Base-by-base conservation (phyloP, 2,888 invertebrate species). In the Pristionchus maxplancki region DNA sequence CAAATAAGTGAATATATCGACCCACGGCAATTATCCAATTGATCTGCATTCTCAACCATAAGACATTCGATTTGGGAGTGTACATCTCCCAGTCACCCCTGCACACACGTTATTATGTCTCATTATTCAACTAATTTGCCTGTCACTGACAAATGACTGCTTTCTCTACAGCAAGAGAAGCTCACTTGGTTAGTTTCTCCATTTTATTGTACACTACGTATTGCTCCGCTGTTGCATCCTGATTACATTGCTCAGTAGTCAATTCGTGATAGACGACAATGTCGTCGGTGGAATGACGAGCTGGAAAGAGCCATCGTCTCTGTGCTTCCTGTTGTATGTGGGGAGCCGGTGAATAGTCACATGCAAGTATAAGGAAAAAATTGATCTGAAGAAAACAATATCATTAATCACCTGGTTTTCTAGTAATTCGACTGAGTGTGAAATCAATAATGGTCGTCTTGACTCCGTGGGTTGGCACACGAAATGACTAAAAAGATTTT, bases 401-500 rank as follows among this genome's bases (percentile, higher is more conserved):
- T 64, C 31, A 34, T 13, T 3, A 64, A 31, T 31, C 31, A 64
- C 64, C 64, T 64, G 64, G 0, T 64, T 71, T 37, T 24, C 71
- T 71, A 4, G 71, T 71, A 4, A 71, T 15, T 37, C 71, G 71
- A 20, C 71, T 71, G 37, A 71, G 71, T 8, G 71, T 71, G 71
- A 71, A 71, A 24, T 71, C 71, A 20, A 71, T 71, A 9, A 71
- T 71, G 1, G 71, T 71, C 37, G 71, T 71, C 71, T 71, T 71
- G 20, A 71, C 37, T 71, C 71, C 71, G 37, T 71, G 71, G 17
- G 37, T 37, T 0, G 71, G 37, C 8, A 71, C 71, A 37, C 71
- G 34, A 37, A 37, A 37, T 9, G 37, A 37, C 71, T 71, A 37
- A 24, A 71, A 24, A 31, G 4, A 31, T 13, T 34, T 9, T 3